Conservation (phyloP, 2,888 invertebrate genomes). For the Phaonia tiefii region DNA sequence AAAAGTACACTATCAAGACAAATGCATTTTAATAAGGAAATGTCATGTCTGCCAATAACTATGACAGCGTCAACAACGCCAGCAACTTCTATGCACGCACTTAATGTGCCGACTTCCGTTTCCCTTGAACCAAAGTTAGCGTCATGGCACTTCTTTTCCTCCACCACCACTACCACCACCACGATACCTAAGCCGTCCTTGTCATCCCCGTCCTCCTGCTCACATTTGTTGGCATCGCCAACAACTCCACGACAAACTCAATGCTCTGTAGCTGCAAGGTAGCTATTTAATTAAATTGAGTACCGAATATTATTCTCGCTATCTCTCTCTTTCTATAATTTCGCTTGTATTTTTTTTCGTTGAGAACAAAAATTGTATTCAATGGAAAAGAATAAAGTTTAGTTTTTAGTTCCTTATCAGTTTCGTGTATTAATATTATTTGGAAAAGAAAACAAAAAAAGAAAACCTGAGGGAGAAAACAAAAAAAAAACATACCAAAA, state of each 20-base stretch:
- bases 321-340: neutral
- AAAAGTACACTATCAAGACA: conserved; percentile 17
- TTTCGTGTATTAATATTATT: conserved; percentile 50
- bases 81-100: conserved; percentile 45
- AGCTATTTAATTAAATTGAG: conserved; percentile 62
- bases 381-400: conserved; percentile 37
- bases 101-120: conserved; percentile 49
- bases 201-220: conserved; percentile 3
- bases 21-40: conserved; percentile 51
- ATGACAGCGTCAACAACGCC: conserved; percentile 59
- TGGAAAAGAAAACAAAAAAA: conserved; percentile 49
- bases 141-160: conserved; percentile 2
- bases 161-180: neutral
- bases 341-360: conserved; percentile 31
- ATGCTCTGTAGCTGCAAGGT: conserved; percentile 54
- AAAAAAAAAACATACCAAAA: conserved; percentile 58
- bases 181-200: conserved; percentile 30
- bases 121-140: conserved; percentile 36
- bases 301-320: conserved; percentile 5
- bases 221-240: conserved; percentile 16
- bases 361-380: conserved; percentile 36
- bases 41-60: conserved; percentile 47
- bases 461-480: conserved; percentile 54
- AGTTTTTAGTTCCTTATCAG: conserved; percentile 60
- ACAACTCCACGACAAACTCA: neutral